These are phyloP conservation scores for Dione juno DNA, from an alignment of 2,888 invertebrate species.

Conservation along the genomic window DNA sequence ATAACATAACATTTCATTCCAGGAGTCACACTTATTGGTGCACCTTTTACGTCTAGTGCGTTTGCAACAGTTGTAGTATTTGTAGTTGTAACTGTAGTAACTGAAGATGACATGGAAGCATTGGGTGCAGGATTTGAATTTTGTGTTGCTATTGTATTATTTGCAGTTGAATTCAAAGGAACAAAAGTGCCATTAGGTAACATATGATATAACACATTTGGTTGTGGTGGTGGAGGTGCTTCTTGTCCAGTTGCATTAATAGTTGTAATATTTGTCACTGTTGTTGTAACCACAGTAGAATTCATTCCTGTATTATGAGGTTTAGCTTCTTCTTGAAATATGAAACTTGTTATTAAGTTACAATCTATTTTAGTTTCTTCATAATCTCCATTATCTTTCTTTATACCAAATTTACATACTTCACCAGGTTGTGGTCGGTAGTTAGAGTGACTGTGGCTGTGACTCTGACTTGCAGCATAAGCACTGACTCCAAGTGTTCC, in stretches of 20 bases:
- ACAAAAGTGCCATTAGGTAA: conserved; percentile 70
- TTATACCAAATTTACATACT: conserved; percentile 71
- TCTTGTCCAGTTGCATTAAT: conserved; percentile 58
- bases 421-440: conserved; percentile 68
- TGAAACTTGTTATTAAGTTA: conserved; percentile 71
- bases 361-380: conserved; percentile 76
- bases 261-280: conserved; percentile 68
- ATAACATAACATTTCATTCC: conserved; percentile 74
- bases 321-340: conserved; percentile 59
- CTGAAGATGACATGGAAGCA: conserved; percentile 58
- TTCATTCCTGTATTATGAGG: conserved; percentile 54
- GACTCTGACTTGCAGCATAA: conserved; percentile 56
- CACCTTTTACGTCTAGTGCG: conserved; percentile 75
- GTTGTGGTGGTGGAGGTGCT: conserved; percentile 40
- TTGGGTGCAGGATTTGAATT: conserved; percentile 40
- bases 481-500: conserved; percentile 66
- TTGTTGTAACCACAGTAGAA: conserved; percentile 60
- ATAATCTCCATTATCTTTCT: conserved; percentile 72
- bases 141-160: conserved; percentile 53
- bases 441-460: conserved; percentile 38
- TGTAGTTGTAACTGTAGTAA: conserved; percentile 60
- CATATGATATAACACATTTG: conserved; percentile 58
- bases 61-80: conserved; percentile 68
- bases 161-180: conserved; percentile 55
- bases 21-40: conserved; percentile 68